Evolutionary conservation across 2,888 invertebrate species (phyloP), one percentile per base, ranked within the genome.

Genomic region (Hirtodrosophila duncani): DNA sequence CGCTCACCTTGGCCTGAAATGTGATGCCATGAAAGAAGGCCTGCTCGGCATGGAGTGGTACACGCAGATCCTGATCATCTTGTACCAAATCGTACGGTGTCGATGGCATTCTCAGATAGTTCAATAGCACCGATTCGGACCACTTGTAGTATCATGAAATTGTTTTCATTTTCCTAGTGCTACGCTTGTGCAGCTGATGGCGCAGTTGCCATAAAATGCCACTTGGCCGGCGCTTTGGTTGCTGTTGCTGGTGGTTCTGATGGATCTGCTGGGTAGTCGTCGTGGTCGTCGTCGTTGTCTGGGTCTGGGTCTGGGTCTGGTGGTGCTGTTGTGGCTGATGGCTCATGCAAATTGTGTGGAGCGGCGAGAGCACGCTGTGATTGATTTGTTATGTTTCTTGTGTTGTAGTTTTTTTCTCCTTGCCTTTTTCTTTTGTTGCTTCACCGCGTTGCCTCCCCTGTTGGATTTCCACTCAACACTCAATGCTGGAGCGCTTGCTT

Each of bases 41-140:
- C 88, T 98, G 97, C 69, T 99, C 99, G 55, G 97, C 94, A 88
- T 98, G 97, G 69, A 98, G 89, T n/a, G 98, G 98, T 84, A 98
- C 96, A 84, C 97, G 91, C 61, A 95, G 93, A 88, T 99, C 98
- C 88, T 94, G 96, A 84, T 98, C 97, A 88, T 98, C 98, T 79
- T 95, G 94, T 83, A 99, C 98, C 88, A 97, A 90, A 88, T 98
- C 95, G 89, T 98, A 98, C 77, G 90, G 89, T 88, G 93, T 94
- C 83, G 94, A 93, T 85, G 94, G 94, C 94, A 95, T 95, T 88
- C 90, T 92, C 64, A 86, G 82, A 81, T 85, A 86, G 82, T 86
- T 86, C 72, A 86, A 80, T 84, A 87, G 83, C 83, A 86, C 86
- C 83, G 87, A 86, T 84, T 87, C 87, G 74, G 86, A 86, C 85